Evolutionary conservation across 2,113 vertebrate species (phyloP).

Genomic region (Charina bottae): DNA sequence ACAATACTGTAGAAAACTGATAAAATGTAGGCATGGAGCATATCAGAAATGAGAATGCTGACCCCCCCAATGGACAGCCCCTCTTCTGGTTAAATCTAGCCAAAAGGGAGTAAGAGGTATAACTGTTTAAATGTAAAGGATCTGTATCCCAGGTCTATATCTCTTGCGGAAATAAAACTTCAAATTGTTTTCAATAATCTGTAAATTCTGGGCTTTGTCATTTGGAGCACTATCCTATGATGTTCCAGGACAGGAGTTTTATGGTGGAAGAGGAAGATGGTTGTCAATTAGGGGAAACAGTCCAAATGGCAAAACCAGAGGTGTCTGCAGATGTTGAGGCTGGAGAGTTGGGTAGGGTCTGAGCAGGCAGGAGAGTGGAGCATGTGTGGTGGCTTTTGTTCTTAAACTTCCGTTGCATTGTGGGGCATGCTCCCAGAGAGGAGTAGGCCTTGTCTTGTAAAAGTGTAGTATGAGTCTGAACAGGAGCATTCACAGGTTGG

Average conservation of each 20-base stretch:
- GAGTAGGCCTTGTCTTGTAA: no score
- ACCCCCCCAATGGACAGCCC: neutral
- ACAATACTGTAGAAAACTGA: neutral
- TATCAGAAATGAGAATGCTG: neutral
- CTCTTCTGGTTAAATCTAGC: neutral
- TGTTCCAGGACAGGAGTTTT: neutral
- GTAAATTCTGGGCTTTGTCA: no score
- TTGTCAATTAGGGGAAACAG: neutral
- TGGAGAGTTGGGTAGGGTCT: no score
- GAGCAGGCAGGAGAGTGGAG: no score
- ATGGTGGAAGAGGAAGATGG: neutral
- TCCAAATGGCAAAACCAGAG: neutral
- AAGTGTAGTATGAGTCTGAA: no score
- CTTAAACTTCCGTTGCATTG: no score
- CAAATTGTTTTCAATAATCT: neutral
- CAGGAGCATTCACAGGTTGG: no score
- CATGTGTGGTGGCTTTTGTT: no score
- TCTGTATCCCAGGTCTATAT: neutral
- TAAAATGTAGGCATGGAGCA: neutral
- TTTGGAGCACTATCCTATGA: no score
- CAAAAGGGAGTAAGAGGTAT: neutral
- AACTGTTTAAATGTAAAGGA: neutral
- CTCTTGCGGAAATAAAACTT: neutral
- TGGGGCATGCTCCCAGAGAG: no score
- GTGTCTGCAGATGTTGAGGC: neutral